Evolutionary conservation across 2,113 vertebrate genomes (phyloP).

Genomic region (Oryzias celebensis): DNA sequence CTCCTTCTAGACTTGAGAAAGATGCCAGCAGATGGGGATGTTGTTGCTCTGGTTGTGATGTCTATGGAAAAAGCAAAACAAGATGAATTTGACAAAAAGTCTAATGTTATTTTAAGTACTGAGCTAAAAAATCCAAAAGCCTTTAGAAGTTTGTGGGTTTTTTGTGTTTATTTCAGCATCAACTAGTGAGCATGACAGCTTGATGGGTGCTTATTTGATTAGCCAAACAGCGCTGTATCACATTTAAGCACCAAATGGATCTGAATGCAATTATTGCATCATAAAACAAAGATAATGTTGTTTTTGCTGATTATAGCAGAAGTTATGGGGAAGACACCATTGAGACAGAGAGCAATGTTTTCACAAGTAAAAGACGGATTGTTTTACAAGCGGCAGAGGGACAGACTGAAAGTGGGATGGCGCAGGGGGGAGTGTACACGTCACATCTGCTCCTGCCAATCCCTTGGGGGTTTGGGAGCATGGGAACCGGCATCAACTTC

Average conservation of each 20-base stretch:
- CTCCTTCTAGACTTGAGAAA: neutral
- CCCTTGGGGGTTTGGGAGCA: slow-evolving; percentile 60
- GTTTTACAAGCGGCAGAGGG: slow-evolving; percentile 57
- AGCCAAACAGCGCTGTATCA: slow-evolving; percentile 35
- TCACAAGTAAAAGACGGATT: slow-evolving; percentile 61
- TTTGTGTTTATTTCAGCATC: neutral
- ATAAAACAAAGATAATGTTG: slow-evolving; percentile 42
- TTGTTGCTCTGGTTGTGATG: slow-evolving; percentile 23
- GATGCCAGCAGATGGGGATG: slow-evolving; percentile 40
- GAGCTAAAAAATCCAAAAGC: neutral
- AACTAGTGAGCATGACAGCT: slow-evolving; percentile 25
- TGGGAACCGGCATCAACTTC: slow-evolving; percentile 59
- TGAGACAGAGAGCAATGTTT: slow-evolving; percentile 48
- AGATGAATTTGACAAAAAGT: neutral
- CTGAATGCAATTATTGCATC: slow-evolving; percentile 33
- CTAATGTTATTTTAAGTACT: neutral
- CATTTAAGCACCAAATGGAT: slow-evolving; percentile 29
- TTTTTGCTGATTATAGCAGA: slow-evolving; percentile 39
- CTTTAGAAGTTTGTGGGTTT: neutral
- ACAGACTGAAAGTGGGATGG: slow-evolving; percentile 34
- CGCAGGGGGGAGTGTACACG: slow-evolving; percentile 43
- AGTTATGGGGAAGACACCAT: slow-evolving; percentile 27
- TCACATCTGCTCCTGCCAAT: slow-evolving; percentile 76
- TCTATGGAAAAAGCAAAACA: neutral
- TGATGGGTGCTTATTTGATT: slow-evolving; percentile 42